Evolutionary conservation across 2,113 vertebrate genomes (phyloP), one percentile per base, ranked within the genome.

Genomic region (Capreolus pygargus): DNA sequence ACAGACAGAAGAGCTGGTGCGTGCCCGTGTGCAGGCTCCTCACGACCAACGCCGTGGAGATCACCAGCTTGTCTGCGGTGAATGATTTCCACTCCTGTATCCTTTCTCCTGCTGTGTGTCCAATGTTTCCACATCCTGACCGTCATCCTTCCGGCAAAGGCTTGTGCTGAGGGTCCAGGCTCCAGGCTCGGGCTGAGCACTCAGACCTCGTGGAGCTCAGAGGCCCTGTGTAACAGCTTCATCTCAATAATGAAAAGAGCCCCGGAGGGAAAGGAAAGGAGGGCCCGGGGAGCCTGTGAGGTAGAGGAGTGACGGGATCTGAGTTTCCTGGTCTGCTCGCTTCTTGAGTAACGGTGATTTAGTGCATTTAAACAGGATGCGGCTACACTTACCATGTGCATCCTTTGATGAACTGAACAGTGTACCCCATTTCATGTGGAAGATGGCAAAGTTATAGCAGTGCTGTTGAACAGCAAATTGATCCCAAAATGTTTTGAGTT

Each of bases 61-160:
- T 99, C 87, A 99, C 99, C 21, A 98, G 99, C 86, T 91, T 99
- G 85, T 99, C 99, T 70, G 99, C 99, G 21, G 98, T 99, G 60
- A 99, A 99, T 70, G 99, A 99, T 88, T 99, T 99, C 86, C 99
- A 99, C 58, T 99, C 99, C 79, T 98, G 99, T 99, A 99, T 99
- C 99, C 99, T 99, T 99, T 70, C 43, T 57, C 17, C 23, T 1
- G 1, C 33, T 16, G 5, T 10, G 45, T 27, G 13, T 27, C 25
- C 3, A 0, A 0, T 17, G 30, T 21, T 25, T 30, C 27, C 15
- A 7, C 27, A 1, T 7, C 12, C 36, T 1, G 16, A 25, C 57
- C 28, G 0, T 16, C 10, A 0, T 10, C n/a, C 55, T 23, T 79
- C 39, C 2, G 0, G 14, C 47, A 17, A 4, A 27, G 17, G 81